These are phyloP conservation scores for Disparrhopalites patrizii DNA, from an alignment of 2,888 invertebrate species.

Conservation along the genomic window DNA sequence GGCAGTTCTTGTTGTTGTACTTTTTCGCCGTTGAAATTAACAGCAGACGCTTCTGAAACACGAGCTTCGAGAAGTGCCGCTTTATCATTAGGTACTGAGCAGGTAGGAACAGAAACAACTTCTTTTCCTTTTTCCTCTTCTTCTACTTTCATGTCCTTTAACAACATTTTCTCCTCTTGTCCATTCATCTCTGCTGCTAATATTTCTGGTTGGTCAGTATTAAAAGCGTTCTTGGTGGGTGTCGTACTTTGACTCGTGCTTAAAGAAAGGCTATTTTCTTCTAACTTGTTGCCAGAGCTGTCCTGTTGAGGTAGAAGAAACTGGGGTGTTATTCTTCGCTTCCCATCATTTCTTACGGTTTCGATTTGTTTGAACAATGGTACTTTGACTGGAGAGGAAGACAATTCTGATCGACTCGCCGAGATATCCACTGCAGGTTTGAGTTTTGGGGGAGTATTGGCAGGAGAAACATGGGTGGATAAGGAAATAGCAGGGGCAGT, in stretches of 20 bases:
- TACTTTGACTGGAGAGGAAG: slow-evolving; percentile 54
- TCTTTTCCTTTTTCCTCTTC: not conserved
- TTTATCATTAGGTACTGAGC: not conserved
- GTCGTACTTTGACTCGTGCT: not conserved
- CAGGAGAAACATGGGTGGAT: not conserved
- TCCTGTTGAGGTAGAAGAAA: slow-evolving; percentile 74
- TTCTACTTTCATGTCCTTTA: not conserved
- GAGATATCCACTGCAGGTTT: not conserved
- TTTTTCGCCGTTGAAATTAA: too few species aligned
- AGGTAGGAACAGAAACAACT: not conserved
- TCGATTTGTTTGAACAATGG: slow-evolving; percentile 85
- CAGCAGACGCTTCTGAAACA: slow-evolving; percentile 10
- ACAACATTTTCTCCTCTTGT: not conserved
- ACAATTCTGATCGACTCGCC: slow-evolving; percentile 32
- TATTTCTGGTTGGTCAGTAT: not conserved
- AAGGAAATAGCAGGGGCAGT: not conserved
- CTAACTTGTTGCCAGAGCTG: slow-evolving; percentile 44
- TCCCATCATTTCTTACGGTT: slow-evolving; percentile 88
- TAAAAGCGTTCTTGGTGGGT: not conserved
- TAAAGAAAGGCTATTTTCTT: slow-evolving; percentile 51
- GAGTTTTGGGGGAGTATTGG: not conserved
- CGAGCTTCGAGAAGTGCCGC: slow-evolving; percentile 22
- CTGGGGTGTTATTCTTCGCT: slow-evolving; percentile 92
- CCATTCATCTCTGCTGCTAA: too few species aligned
- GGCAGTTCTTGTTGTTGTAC: not conserved